Base-by-base conservation (phyloP, 2,113 vertebrate genomes). In the Podilymbus podiceps region DNA sequence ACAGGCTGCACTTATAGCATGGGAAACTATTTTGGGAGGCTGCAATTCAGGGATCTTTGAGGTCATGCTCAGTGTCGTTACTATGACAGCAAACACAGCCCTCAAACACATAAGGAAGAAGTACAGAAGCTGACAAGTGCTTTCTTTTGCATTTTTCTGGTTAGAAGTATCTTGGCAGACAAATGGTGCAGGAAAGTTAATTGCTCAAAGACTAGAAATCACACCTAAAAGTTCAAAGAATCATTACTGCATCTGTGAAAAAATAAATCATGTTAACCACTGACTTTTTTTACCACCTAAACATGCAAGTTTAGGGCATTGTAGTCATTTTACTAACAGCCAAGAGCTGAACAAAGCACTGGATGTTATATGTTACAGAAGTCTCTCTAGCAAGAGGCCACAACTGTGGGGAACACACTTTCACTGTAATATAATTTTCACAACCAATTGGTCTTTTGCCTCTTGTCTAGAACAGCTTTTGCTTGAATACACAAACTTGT, bases 401-500 rank as follows among this genome's bases (percentile, higher is more conserved):
- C 66, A 83, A 56, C 46, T 91, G 35, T 66, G 46, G 22, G 16
- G 20, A 78, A 38, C 40, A 40, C 7, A 22, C 12, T 71, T 79
- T n/a, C 63, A 62, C 47, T 68, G 42, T 52, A 87, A 67, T n/a
- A 19, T 21, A 76, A 53, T 64, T 88, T 93, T 82, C 64, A 88
- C 40, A 77, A 73, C 60, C 50, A 88, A 69, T 52, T 81, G 27
- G 31, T 92, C 68, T 90, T 88, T 84, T n/a, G 76, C 47, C n/a
- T 84, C 27, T 50, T 59, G 19, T 77, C 44, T 56, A 59, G 49
- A 90, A 44, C 21, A 78, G 64, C 46, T 93, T 88, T 69, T 47
- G 33, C 74, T 49, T 90, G 53, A 90, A 72, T 22, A 73, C 16
- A 69, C 49, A 64, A 46, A 38, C 24, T 68, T 81, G 49, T 55